Base-by-base conservation (phyloP, 2,797 vertebrate species). In the Bovichtus diacanthus region DNA sequence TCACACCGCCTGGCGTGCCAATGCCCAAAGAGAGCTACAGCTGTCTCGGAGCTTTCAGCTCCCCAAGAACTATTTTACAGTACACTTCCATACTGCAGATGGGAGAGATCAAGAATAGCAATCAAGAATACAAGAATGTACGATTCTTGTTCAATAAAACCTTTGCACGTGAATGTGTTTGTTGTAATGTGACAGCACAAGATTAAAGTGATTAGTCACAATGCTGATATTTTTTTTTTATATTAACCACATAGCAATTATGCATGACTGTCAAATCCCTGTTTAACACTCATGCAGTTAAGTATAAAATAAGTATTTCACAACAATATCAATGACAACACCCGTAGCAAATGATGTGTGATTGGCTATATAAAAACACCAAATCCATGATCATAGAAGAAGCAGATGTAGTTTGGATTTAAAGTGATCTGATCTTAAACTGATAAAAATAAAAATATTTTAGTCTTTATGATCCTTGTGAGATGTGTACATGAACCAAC, bases 21-120 rank as follows among this genome's bases (percentile, higher is more conserved):
- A 79, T 27, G 80, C 50, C 80, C 55, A 18, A 74, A 74, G 69
- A 75, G 31, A 73, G 67, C 80, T n/a, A 76, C 79, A 82, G 74
- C 74, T 54, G 81, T 51, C 61, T 82, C 69, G 18, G 43, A 68
- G 27, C 41, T 25, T 54, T 47, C 62, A 41, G 44, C 43, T 61
- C 69, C 47, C 34, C 73, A 31, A 66, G 10, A 73, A 64, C 79
- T 44, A 46, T 59, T 68, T 53, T 15, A 67, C n/a, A 49, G 13
- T 19, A 7, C 18, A 34, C 56, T 44, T 44, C 21, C 25, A 23
- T 55, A 66, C 47, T 41, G 41, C 58, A 23, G 60, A 49, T 25
- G 38, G 46, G 50, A 64, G 11, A 3, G 58, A 63, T 16, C 46
- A 50, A 23, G n/a, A n/a, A n/a, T n/a, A n/a, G 63, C 51, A 62